Conservation (phyloP, 2,888 invertebrate genomes). For the Agrotis ipsilon region DNA sequence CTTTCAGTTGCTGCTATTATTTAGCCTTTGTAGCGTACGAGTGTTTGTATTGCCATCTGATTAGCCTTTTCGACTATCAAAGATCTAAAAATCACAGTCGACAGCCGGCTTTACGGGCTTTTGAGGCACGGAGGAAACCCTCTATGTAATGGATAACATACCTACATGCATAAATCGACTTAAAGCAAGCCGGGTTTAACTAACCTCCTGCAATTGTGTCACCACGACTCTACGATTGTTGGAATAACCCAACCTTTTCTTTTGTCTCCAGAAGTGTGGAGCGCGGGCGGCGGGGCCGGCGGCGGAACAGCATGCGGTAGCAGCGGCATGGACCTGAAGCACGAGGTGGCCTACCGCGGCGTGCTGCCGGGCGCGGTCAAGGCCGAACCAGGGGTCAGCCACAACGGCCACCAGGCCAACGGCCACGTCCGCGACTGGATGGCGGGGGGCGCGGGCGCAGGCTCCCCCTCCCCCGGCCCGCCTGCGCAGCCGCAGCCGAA, state of each 20-base stretch:
- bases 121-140: too few relatives aligned
- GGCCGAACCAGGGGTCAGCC: conserved; percentile 89
- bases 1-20: too few relatives aligned
- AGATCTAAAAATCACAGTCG: too few relatives aligned
- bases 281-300: conserved; percentile 89
- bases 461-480: conserved; percentile 92
- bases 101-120: too few relatives aligned
- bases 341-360: conserved; percentile 92
- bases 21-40: too few relatives aligned
- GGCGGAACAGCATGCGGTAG: conserved; percentile 90
- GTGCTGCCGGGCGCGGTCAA: conserved; percentile 88
- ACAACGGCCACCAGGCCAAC: conserved; percentile 88
- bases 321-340: conserved; percentile 92
- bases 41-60: too few relatives aligned
- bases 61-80: too few relatives aligned
- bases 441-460: conserved; percentile 90
- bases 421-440: conserved; percentile 89
- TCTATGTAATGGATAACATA: too few relatives aligned
- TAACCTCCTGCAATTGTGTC: too few relatives aligned
- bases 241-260: conserved; percentile 6
- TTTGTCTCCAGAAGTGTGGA: conserved; percentile 87
- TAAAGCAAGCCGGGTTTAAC: too few relatives aligned
- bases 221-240: too few relatives aligned
- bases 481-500: conserved; percentile 91
- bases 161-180: too few relatives aligned